Evolutionary conservation across 2,113 vertebrate species (phyloP).

Genomic region (Oenanthe oenanthe): DNA sequence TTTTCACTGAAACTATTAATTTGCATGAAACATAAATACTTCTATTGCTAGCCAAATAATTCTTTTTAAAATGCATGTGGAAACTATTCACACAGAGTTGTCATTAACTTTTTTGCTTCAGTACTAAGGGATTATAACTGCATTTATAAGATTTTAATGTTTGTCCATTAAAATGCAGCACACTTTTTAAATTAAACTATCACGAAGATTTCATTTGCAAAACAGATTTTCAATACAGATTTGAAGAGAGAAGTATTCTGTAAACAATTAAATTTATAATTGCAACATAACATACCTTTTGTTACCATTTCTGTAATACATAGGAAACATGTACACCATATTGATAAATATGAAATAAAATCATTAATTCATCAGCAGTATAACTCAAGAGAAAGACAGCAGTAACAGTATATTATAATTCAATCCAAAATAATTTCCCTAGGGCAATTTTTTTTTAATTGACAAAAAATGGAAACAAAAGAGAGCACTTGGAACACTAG

Average conservation of each 20-base stretch:
- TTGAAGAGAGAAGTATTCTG: not conserved
- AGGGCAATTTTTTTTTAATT: not conserved
- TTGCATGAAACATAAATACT: not conserved
- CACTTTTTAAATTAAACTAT: not conserved
- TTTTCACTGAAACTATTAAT: not conserved
- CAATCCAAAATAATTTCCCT: not conserved
- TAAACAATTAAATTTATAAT: not conserved
- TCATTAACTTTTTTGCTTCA: not conserved
- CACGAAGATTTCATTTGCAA: not conserved
- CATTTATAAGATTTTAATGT: not conserved
- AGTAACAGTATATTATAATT: not conserved
- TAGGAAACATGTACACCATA: not conserved
- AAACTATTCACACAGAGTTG: not conserved
- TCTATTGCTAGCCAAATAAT: not conserved
- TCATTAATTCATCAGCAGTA: not conserved
- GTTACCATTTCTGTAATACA: not conserved
- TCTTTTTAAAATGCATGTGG: not conserved
- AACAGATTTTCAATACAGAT: not conserved
- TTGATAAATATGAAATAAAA: not conserved
- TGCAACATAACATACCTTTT: not conserved
- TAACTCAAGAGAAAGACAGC: not conserved
- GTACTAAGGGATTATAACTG: not conserved
- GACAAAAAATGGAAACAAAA: not conserved
- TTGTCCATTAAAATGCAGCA: not conserved
- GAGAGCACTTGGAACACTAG: not conserved